Evolutionary conservation across 2,797 vertebrate genomes (phyloP).

Genomic region (Hoplostethus atlanticus): DNA sequence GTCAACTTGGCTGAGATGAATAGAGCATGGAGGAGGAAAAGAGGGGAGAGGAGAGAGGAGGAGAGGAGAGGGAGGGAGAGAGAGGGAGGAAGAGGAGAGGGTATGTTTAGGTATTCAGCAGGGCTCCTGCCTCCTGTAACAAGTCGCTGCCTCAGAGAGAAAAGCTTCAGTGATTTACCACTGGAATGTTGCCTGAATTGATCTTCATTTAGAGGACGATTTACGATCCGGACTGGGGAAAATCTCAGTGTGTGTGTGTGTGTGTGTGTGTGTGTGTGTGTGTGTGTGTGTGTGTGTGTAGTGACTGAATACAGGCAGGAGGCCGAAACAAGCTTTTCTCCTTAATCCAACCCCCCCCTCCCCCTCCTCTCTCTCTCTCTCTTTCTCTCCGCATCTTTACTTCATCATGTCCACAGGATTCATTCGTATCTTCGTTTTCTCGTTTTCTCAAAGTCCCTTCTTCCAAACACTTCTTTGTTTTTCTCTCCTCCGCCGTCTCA

Average conservation of each 20-base stretch:
- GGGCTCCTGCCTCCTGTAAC: background rate
- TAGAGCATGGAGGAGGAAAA: too few species aligned
- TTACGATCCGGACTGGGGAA: too few species aligned
- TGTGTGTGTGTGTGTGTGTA: constrained; percentile 10
- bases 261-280: background rate
- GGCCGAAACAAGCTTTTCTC: background rate
- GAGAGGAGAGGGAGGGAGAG: too few species aligned
- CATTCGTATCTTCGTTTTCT: background rate
- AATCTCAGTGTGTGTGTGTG: background rate
- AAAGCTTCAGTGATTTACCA: constrained; percentile 28
- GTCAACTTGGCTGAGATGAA: too few species aligned
- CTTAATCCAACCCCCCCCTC: background rate
- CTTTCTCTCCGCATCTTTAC: background rate
- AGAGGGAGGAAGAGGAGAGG: too few species aligned
- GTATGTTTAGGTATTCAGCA: background rate
- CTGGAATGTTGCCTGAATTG: constrained; percentile 3
- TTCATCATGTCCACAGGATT: background rate
- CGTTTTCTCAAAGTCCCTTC: too few species aligned
- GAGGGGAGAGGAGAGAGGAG: too few species aligned
- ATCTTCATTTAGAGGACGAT: constrained; percentile 10
- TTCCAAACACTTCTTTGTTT: too few species aligned
- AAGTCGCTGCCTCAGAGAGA: background rate
- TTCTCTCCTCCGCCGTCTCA: too few species aligned
- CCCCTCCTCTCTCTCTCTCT: background rate
- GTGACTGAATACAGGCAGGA: background rate